A percentile compares a stretch with the other conserved stretches of the same genome.
phyloP scores from a whole-genome alignment of 2,113 vertebrate genomes.

The Neodon shergylaensis region DNA sequence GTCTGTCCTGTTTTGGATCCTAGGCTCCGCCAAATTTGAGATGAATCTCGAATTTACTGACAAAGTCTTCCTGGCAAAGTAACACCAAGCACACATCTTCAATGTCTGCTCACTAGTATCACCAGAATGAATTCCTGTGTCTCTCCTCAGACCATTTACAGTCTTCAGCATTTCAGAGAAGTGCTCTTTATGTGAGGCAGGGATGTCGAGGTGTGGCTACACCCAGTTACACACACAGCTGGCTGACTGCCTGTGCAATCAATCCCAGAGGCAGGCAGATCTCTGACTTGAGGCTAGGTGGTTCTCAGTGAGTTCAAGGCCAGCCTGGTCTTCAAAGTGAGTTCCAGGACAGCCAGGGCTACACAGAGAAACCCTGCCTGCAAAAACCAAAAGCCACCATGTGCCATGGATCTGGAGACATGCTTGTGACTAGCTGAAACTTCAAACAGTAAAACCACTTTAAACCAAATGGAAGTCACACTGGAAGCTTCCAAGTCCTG shows the following conservation, averaged over 20 bases:
- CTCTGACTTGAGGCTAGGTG: background rate
- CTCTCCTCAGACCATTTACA: background rate
- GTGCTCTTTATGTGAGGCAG: background rate
- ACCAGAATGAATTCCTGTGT: background rate
- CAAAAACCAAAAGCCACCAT: background rate
- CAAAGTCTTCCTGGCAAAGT: background rate
- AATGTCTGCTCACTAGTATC: background rate
- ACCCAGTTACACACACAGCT: background rate
- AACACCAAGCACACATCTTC: background rate
- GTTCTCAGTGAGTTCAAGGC: background rate
- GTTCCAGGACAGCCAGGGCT: background rate
- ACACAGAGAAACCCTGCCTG: background rate
- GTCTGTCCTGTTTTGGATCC: background rate
- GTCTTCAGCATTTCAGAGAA: background rate
- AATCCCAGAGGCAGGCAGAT: background rate
- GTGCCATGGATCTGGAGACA: background rate
- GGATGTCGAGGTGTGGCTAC: background rate
- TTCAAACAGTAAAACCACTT: background rate
- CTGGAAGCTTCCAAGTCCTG: background rate
- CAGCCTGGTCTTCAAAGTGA: background rate
- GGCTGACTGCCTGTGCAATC: background rate
- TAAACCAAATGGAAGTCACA: background rate
- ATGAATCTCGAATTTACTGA: background rate
- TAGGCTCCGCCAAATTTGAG: background rate
- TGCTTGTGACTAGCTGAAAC: background rate